These are phyloP conservation scores for Trichonephila clavata DNA, from an alignment of 1,140 invertebrate species.

Conservation along the genomic window DNA sequence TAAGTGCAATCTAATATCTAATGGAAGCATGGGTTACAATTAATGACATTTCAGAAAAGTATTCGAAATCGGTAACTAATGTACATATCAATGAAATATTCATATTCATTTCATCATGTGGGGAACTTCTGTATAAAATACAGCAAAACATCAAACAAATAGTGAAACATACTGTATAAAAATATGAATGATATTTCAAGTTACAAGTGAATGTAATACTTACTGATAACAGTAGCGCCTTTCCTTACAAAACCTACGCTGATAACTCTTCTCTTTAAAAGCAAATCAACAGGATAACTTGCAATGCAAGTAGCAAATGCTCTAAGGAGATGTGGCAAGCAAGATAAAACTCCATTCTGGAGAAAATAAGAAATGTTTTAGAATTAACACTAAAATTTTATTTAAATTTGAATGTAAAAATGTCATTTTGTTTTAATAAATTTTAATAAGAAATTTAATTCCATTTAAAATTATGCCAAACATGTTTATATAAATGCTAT, in stretches of 20 bases:
- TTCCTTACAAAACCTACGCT: conserved; percentile 71
- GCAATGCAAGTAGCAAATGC: conserved; percentile 65
- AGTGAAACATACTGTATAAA: neutral
- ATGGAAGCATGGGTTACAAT: no score
- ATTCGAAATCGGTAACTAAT: no score
- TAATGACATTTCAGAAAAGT: no score
- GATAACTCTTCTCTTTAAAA: conserved; percentile 20
- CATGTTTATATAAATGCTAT: no score
- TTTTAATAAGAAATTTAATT: no score
- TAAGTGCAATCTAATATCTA: no score
- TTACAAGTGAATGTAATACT: neutral
- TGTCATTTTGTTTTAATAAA: no score
- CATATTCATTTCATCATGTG: no score
- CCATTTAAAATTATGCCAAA: no score
- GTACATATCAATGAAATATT: no score
- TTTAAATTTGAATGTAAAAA: no score
- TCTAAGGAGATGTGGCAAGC: conserved; percentile 63
- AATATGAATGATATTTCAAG: neutral
- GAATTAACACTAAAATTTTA: neutral
- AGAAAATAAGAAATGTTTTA: neutral
- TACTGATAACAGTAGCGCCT: conserved; percentile 69
- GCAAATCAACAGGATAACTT: conserved; percentile 61
- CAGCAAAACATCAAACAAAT: neutral
- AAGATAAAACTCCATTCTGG: conserved; percentile 68
- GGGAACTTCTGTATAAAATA: no score